A percentile compares a stretch with the other conserved stretches of the same genome.
These are phyloP conservation scores for Polyergus mexicanus DNA, from an alignment of 1,140 invertebrate genomes.

Conservation along the genomic window DNA sequence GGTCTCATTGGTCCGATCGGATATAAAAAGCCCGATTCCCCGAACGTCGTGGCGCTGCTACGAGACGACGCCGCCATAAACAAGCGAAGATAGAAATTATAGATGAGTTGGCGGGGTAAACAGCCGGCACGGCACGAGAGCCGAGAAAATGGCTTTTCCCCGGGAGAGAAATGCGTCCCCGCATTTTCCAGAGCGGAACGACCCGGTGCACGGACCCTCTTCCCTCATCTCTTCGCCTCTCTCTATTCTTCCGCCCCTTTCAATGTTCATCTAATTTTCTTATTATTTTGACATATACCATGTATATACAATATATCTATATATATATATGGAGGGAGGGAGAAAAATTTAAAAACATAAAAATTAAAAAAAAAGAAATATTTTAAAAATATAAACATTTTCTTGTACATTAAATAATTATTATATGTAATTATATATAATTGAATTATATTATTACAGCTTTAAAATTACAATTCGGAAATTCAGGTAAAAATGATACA, in stretches of 20 bases:
- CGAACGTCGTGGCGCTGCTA: not conserved
- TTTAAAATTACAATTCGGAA: not conserved
- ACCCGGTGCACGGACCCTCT: constrained; percentile 36
- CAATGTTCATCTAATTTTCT: constrained; percentile 23
- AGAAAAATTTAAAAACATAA: too few species aligned
- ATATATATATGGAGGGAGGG: too few species aligned
- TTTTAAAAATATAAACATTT: too few species aligned
- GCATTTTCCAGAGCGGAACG: constrained; percentile 66
- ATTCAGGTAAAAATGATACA: not conserved
- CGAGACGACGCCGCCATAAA: constrained; percentile 50
- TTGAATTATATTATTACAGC: not conserved
- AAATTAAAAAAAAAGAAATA: too few species aligned
- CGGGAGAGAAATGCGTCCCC: constrained; percentile 62
- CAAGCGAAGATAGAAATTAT: constrained; percentile 68
- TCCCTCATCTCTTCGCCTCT: constrained; percentile 23
- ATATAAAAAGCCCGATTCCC: constrained; percentile 44
- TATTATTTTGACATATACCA: not conserved
- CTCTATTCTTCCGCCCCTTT: not conserved
- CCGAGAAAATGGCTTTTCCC: constrained; percentile 69
- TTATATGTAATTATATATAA: too few species aligned
- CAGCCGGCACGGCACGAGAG: constrained; percentile 59
- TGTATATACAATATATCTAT: not conserved
- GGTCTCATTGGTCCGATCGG: constrained; percentile 13
- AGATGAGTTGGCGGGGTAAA: constrained; percentile 65
- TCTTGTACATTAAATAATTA: not conserved